A percentile compares a stretch with the other conserved stretches of the same genome.
phyloP scores from a whole-genome alignment of 2,797 vertebrate species.

The Danio tinwini region DNA sequence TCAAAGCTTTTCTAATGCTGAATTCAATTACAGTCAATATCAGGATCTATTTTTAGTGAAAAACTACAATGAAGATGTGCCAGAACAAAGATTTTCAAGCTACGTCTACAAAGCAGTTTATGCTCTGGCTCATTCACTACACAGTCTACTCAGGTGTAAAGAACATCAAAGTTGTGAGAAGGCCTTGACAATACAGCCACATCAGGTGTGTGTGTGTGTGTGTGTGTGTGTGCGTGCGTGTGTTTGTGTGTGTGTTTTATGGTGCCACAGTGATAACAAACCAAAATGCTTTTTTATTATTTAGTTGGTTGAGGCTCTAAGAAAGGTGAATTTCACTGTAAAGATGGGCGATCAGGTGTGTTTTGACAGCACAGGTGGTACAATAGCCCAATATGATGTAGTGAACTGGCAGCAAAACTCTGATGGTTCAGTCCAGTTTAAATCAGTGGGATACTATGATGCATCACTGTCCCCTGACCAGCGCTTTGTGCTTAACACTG shows the following conservation, averaged over 20 bases:
- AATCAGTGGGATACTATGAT: slow-evolving; percentile 42
- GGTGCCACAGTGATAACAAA: neutral
- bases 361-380: slow-evolving; percentile 75
- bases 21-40: slow-evolving; percentile 60
- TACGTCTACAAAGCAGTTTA: slow-evolving; percentile 80
- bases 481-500: no score
- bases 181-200: slow-evolving; percentile 58
- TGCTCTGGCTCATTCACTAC: slow-evolving; percentile 74
- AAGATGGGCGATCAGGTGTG: slow-evolving; percentile 72
- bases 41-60: slow-evolving; percentile 65
- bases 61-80: slow-evolving; percentile 68
- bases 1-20: slow-evolving; percentile 57
- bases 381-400: slow-evolving; percentile 73
- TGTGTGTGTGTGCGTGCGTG: no score
- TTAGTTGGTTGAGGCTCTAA: slow-evolving; percentile 72
- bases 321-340: slow-evolving; percentile 72
- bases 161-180: slow-evolving; percentile 65
- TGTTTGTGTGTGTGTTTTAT: no score
- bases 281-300: neutral
- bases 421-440: slow-evolving; percentile 69
- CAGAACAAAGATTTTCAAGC: slow-evolving; percentile 72
- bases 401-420: slow-evolving; percentile 76
- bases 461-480: no score
- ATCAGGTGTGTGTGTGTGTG: slow-evolving; percentile 69
- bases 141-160: slow-evolving; percentile 69